Conservation (phyloP, 2,888 invertebrate species). For the Notodonta ziczac region DNA sequence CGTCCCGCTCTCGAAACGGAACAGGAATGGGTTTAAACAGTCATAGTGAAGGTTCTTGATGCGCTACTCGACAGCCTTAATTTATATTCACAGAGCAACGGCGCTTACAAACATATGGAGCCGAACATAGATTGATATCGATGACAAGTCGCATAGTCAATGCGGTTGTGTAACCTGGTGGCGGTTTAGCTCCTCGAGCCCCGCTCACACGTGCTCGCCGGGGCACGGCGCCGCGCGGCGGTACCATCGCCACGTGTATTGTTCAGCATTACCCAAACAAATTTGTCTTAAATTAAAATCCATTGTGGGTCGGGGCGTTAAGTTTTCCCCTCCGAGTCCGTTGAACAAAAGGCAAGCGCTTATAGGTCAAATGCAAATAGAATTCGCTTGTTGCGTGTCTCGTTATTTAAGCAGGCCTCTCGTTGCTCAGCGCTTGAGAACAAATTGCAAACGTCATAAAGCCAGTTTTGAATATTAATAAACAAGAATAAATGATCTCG, state of each 20-base stretch:
- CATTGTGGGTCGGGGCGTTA: constrained; percentile 20
- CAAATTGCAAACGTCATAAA: constrained; percentile 75
- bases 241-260: constrained; percentile 8
- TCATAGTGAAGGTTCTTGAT: constrained; percentile 41
- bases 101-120: constrained; percentile 53
- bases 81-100: constrained; percentile 65
- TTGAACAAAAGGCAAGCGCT: constrained; percentile 60
- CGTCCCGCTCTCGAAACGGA: constrained; percentile 34
- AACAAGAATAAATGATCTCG: constrained; percentile 66
- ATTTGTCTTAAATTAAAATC: constrained; percentile 19
- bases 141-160: constrained; percentile 53
- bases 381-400: constrained; percentile 74
- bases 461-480: constrained; percentile 76
- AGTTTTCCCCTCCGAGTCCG: constrained; percentile 25
- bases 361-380: constrained; percentile 79
- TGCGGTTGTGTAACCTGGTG: constrained; percentile 23
- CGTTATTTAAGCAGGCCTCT: constrained; percentile 60
- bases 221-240: background rate
- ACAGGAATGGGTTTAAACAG: constrained; percentile 40
- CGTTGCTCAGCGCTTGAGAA: constrained; percentile 62
- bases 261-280: constrained; percentile 8
- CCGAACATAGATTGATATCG: constrained; percentile 60
- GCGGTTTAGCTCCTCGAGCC: constrained; percentile 10
- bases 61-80: constrained; percentile 53
- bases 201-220: constrained; percentile 15